Evolutionary conservation across 2,888 invertebrate species (phyloP).

Genomic region (Elysia crispata): DNA sequence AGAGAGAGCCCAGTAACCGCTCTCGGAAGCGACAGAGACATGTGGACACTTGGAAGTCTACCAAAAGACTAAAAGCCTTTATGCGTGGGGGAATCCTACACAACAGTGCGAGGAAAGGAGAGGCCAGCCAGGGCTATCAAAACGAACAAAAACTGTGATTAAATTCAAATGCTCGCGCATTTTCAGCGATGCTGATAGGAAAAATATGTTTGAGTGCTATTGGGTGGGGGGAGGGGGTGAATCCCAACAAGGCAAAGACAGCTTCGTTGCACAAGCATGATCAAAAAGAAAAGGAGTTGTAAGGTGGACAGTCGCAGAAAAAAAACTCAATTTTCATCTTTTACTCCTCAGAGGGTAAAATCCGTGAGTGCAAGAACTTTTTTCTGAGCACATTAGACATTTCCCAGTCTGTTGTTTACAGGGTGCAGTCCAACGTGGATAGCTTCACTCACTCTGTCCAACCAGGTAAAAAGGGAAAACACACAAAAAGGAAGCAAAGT

Average conservation of each 20-base stretch:
- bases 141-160: conserved; percentile 34
- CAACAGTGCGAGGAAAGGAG: conserved; percentile 30
- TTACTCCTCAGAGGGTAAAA: not conserved
- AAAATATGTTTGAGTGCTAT: conserved; percentile 36
- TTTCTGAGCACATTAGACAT: conserved; percentile 44
- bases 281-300: not conserved
- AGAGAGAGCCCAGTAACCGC: no score
- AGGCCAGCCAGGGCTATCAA: conserved; percentile 28
- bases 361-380: conserved; percentile 45
- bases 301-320: conserved; percentile 12
- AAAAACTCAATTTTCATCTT: conserved; percentile 16
- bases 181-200: conserved; percentile 21
- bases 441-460: not conserved
- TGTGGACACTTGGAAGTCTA: no score
- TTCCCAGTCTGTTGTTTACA: conserved; percentile 42
- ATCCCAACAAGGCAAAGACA: conserved; percentile 38
- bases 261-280: conserved; percentile 17
- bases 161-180: conserved; percentile 37
- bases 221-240: no score
- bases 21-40: no score
- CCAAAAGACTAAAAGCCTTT: no score
- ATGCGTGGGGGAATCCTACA: conserved; percentile 39
- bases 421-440: no score
- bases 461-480: no score
- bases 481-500: no score